Evolutionary conservation across 2,888 invertebrate species (phyloP).

Genomic region (Kuschelorhynchus macadamiae): DNA sequence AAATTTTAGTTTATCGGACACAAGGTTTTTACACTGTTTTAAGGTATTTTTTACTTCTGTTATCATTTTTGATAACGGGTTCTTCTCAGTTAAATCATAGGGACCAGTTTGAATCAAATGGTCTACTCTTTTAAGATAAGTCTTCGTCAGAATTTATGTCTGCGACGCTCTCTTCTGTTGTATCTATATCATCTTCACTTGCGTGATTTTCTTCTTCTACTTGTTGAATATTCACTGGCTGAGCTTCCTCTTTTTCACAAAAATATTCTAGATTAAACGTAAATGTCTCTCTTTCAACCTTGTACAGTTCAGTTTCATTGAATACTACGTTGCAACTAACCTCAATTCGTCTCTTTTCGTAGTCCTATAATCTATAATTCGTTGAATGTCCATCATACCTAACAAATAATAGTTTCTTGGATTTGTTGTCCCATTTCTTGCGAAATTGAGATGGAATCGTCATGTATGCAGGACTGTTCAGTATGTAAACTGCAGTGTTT

Average conservation of each 20-base stretch:
- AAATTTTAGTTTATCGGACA: no score
- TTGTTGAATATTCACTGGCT: constrained; percentile 2
- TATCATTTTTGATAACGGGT: no score
- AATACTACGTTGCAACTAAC: constrained; percentile 40
- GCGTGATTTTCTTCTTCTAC: constrained; percentile 2
- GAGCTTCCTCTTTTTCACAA: neutral
- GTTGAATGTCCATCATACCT: constrained; percentile 51
- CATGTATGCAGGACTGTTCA: constrained; percentile 52
- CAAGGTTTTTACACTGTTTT: no score
- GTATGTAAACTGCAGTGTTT: constrained; percentile 38
- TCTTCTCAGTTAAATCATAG: no score
- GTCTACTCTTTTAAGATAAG: no score
- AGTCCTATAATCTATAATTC: constrained; percentile 41
- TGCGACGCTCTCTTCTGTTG: neutral
- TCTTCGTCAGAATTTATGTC: neutral
- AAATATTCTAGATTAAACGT: no score
- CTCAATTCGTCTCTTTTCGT: constrained; percentile 49
- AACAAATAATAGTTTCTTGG: no score
- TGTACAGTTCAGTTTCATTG: constrained; percentile 44
- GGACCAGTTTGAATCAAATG: no score
- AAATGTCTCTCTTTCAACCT: neutral
- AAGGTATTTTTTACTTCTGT: no score
- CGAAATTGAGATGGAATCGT: neutral
- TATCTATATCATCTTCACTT: neutral
- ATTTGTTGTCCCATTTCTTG: no score